These are phyloP conservation scores for Drosophila nannoptera DNA, from an alignment of 1,140 invertebrate genomes.

Conservation along the genomic window DNA sequence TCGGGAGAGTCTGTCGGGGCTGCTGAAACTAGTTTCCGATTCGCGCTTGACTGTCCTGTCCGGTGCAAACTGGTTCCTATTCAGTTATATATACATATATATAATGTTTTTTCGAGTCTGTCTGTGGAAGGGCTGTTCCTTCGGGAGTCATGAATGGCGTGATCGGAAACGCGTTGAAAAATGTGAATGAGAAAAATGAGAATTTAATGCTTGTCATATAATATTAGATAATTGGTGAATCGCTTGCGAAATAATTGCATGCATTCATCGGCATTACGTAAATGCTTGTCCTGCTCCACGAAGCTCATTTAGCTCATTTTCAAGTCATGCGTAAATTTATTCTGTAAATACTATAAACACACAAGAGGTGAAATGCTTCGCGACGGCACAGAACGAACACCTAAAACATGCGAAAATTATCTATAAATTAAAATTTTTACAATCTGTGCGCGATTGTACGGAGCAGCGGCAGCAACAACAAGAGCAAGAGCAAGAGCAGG, in stretches of 20 bases:
- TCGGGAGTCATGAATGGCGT: background rate
- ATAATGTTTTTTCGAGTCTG: background rate
- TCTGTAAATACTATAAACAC: conserved; percentile 50
- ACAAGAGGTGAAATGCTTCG: background rate
- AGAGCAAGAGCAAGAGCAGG: conserved; percentile 22
- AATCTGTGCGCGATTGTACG: conserved; percentile 72
- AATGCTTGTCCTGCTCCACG: conserved; percentile 29
- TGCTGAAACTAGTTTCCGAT: conserved; percentile 2
- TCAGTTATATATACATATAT: background rate
- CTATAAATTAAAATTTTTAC: conserved; percentile 78
- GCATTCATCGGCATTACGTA: conserved; percentile 8
- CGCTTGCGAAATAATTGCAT: background rate
- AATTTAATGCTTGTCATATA: background rate
- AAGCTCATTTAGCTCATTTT: conserved; percentile 15
- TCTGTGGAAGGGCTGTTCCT: background rate
- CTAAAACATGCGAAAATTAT: conserved; percentile 76
- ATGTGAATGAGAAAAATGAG: no score
- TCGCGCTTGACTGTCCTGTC: background rate
- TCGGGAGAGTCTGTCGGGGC: background rate
- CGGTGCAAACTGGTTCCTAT: conserved; percentile 3
- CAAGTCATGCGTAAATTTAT: conserved; percentile 73
- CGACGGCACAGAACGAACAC: conserved; percentile 51
- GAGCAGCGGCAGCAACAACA: conserved; percentile 40
- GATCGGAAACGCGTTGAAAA: no score
- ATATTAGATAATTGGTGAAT: background rate